Evolutionary conservation across 2,113 vertebrate species (phyloP).

Genomic region (Calidris pygmaea): DNA sequence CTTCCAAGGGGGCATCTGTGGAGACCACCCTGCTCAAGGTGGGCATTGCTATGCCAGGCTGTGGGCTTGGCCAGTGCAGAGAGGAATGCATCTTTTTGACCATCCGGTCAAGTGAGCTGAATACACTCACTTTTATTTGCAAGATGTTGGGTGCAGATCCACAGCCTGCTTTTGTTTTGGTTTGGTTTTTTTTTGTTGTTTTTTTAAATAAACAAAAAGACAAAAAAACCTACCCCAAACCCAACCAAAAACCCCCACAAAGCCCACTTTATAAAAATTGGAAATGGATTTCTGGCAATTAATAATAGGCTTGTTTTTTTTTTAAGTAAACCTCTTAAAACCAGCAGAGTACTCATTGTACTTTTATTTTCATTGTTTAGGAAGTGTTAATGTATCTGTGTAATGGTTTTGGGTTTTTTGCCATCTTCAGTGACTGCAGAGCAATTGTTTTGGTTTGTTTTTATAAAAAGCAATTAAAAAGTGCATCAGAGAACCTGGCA

Average conservation of each 20-base stretch:
- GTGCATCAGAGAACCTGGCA: neutral
- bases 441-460: neutral
- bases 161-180: too few species aligned
- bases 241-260: neutral
- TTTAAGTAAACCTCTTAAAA: neutral
- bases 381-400: neutral
- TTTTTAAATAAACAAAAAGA: neutral
- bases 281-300: neutral
- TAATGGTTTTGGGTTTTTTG: neutral
- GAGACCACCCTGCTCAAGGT: neutral
- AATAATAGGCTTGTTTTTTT: neutral
- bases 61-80: neutral
- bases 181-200: too few species aligned
- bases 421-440: neutral
- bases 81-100: neutral
- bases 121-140: neutral
- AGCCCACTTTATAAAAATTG: neutral
- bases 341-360: neutral
- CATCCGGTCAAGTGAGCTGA: neutral
- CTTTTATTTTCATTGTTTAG: neutral
- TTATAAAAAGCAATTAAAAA: neutral
- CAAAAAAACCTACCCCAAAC: neutral
- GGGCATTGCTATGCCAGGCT: accelerated
- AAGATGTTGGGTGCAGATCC: neutral
- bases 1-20: neutral